Base-by-base conservation (phyloP, 2,797 vertebrate species). In the Pangasius djambal region DNA sequence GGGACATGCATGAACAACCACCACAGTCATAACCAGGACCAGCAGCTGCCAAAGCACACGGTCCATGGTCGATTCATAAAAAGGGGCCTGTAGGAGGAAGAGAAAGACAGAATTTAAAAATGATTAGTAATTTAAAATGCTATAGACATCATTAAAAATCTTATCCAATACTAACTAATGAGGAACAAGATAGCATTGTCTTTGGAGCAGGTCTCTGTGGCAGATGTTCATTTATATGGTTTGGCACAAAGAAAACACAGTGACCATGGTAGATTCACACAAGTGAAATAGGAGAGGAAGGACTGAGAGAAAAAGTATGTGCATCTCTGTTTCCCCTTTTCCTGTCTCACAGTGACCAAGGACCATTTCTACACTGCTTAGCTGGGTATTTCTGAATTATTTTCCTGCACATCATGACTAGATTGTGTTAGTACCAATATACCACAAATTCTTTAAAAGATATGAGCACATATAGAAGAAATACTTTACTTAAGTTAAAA, bases 61-160 rank as follows among this genome's bases (percentile, higher is more conserved):
- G 97, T 98, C 98, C 98, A 99, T 99, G 95, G 95, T 97, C 95
- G 94, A 96, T 89, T 98, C 96, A 96, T 91, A 90, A 95, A 92
- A 88, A 88, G 86, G 93, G 89, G 95, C 96, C 98, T 98, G 92
- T 20, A 93, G 92, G 16, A 91, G 90, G 0, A 85, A 83, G 25
- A 88, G 31, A 90, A 59, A 70, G 15, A 70, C 18, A 86, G 10
- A 37, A 69, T 37, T 70, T 5, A 85, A 70, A 67, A 50, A 67
- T 48, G 25, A 67, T 31, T 67, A 48, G 6, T 83, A 16, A 63
- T 44, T 83, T 16, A 1, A 48, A 48, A n/a, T 40, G 25, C 25
- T n/a, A 48, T 40, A n/a, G 59, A 65, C 40, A 63, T 61, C 3
- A 83, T 83, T 83, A 34, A 59, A 78, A 82, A 65, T 48, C 25